Evolutionary conservation across 1,140 invertebrate species (phyloP).

Genomic region (Orchestia grillus): DNA sequence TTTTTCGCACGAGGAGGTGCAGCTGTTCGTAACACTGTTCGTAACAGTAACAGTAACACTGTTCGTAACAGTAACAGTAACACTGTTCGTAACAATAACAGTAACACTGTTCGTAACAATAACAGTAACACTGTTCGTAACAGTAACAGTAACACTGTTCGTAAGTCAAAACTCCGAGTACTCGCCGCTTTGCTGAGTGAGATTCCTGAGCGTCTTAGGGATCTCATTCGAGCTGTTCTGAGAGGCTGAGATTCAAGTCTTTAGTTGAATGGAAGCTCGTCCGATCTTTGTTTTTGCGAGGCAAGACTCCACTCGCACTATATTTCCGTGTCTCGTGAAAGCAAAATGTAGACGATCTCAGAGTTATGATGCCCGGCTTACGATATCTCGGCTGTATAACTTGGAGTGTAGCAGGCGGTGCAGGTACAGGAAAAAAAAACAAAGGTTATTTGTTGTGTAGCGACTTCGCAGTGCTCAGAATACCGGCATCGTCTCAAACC

Average conservation of each 20-base stretch:
- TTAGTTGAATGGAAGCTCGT: not conserved
- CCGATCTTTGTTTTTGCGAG: not conserved
- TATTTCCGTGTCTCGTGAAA: not conserved
- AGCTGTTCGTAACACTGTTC: no score
- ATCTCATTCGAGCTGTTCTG: not conserved
- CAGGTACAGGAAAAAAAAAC: not conserved
- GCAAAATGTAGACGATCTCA: not conserved
- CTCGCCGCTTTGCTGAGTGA: not conserved
- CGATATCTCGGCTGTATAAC: not conserved
- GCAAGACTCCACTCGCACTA: not conserved
- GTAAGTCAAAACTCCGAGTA: no score
- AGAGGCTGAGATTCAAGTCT: not conserved
- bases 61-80: no score
- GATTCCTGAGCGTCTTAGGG: not conserved
- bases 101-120: no score
- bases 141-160: no score
- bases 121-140: no score
- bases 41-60: no score
- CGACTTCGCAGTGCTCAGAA: no score
- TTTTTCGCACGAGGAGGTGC: no score
- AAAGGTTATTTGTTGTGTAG: no score
- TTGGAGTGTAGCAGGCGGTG: not conserved
- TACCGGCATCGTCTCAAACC: no score
- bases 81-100: no score
- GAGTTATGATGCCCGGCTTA: not conserved